These are phyloP conservation scores for Parauchenoglanis punctatus DNA, from an alignment of 2,797 vertebrate species.

Conservation along the genomic window DNA sequence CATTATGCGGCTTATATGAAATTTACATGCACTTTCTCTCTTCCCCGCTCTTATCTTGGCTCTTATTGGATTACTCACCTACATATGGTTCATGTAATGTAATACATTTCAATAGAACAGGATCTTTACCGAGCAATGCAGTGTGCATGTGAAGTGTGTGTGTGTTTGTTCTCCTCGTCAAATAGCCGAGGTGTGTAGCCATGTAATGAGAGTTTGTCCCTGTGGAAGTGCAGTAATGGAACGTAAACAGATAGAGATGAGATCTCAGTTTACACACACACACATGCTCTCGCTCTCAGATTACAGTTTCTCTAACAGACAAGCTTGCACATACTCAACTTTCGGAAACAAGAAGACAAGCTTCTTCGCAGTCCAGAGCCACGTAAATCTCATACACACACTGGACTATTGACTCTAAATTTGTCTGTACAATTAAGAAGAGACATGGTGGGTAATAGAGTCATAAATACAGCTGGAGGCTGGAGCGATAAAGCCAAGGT, in stretches of 20 bases:
- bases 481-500: conserved; percentile 39
- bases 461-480: conserved; percentile 47
- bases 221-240: conserved; percentile 44
- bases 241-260: conserved; percentile 45
- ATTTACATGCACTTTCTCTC: neutral
- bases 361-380: neutral
- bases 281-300: neutral
- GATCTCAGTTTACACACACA: conserved; percentile 11
- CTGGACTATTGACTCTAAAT: conserved; percentile 43
- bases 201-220: conserved; percentile 44
- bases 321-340: neutral
- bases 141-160: neutral
- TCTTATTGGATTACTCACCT: conserved; percentile 4
- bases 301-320: neutral
- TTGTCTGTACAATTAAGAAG: conserved; percentile 49
- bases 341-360: neutral
- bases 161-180: conserved; percentile 22
- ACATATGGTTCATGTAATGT: neutral
- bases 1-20: neutral
- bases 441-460: conserved; percentile 53
- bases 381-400: conserved; percentile 20
- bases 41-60: neutral
- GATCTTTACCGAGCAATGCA: neutral
- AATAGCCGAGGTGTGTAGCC: conserved; percentile 27
- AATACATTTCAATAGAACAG: neutral